These are phyloP conservation scores for Rhinoptilus africanus DNA, from an alignment of 2,113 vertebrate species.

Conservation along the genomic window DNA sequence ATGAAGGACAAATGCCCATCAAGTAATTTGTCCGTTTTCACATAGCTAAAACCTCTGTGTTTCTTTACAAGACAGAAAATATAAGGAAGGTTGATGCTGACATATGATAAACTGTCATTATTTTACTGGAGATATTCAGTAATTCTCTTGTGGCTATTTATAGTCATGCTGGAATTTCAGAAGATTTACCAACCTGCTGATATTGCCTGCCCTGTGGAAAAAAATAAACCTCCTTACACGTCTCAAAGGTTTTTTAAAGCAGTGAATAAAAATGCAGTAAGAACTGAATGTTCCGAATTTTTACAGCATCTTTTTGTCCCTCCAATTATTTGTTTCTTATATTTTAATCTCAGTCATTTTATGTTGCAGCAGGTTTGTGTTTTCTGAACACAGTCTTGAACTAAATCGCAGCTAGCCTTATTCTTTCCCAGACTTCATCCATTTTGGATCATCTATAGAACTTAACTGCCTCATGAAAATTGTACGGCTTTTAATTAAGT, in stretches of 20 bases:
- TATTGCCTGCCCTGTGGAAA: background rate
- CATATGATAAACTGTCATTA: background rate
- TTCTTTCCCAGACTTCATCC: background rate
- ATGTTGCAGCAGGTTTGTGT: background rate
- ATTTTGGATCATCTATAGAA: background rate
- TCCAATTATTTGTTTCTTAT: background rate
- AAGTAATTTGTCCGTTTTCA: background rate
- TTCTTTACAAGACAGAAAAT: background rate
- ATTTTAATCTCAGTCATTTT: background rate
- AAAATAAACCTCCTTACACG: background rate
- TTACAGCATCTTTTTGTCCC: background rate
- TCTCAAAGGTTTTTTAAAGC: background rate
- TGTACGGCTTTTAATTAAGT: background rate
- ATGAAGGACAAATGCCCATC: background rate
- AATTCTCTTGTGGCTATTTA: conserved; percentile 26
- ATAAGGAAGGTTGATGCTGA: background rate
- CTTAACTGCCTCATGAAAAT: background rate
- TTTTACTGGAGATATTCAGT: conserved; percentile 4
- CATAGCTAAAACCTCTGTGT: background rate
- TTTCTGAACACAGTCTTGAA: background rate
- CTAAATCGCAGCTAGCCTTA: background rate
- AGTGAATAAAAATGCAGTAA: background rate
- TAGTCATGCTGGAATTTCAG: background rate
- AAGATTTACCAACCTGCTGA: conserved; percentile 13
- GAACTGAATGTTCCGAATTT: background rate